These are phyloP conservation scores for Campoletis raptor DNA, from an alignment of 2,888 invertebrate species.

Conservation along the genomic window DNA sequence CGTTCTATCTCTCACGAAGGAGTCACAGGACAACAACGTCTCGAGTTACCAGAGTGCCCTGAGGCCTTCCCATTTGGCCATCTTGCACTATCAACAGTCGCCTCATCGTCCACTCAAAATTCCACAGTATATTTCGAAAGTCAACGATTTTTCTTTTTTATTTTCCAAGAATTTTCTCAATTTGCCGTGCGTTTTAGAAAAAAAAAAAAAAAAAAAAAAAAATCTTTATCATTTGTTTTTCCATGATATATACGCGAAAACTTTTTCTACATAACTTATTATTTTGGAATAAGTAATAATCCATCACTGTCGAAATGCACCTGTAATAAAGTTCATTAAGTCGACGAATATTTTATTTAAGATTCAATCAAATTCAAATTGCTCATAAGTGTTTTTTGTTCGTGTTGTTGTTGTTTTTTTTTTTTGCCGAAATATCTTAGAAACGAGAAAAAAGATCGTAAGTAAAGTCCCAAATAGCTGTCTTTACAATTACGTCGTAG, in stretches of 20 bases:
- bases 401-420: background rate
- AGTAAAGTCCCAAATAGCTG: background rate
- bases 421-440: background rate
- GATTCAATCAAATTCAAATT: background rate
- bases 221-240: background rate
- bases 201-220: too few relatives aligned
- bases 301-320: too few relatives aligned
- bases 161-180: background rate
- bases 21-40: constrained; percentile 65
- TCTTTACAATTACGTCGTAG: constrained; percentile 1
- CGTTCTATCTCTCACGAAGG: constrained; percentile 36
- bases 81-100: constrained; percentile 33
- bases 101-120: constrained; percentile 39
- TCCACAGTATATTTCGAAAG: background rate
- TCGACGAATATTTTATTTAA: background rate
- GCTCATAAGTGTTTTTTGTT: background rate
- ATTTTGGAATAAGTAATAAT: background rate
- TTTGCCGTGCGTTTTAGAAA: too few relatives aligned
- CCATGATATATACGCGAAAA: background rate
- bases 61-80: constrained; percentile 30
- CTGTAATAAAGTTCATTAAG: background rate
- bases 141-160: constrained; percentile 6
- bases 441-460: background rate
- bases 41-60: constrained; percentile 65
- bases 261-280: background rate